Percentiles rank a stretch among this genome's conserved stretches.
Conservation (phyloP, 30 jellyfish, hydroid and myxozoan genomes). For the Aurelia aurita region DNA sequence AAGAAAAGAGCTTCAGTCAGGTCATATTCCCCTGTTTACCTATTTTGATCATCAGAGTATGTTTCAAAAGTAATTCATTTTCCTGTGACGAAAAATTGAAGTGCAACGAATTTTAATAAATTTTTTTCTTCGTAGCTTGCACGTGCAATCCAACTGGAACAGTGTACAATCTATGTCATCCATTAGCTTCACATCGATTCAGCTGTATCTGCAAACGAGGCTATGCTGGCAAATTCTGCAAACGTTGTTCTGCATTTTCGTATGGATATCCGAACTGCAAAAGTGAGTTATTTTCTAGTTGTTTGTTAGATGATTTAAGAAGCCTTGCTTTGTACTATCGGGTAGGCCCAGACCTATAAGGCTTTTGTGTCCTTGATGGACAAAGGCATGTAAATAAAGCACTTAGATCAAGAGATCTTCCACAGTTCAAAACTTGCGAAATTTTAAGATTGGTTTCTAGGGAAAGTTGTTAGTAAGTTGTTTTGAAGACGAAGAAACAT, state of each 20-base stretch:
- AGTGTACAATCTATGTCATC: slow-evolving; percentile 58
- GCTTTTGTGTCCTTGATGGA: no score
- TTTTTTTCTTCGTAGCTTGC: slow-evolving; percentile 42
- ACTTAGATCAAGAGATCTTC: no score
- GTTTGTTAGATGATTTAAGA: not conserved
- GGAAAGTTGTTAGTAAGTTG: no score
- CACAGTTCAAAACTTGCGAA: no score
- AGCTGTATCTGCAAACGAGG: slow-evolving; percentile 68
- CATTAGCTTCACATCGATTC: slow-evolving; percentile 37
- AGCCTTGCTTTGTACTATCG: not conserved
- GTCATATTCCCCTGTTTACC: no score
- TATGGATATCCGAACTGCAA: slow-evolving; percentile 61
- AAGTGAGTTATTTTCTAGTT: slow-evolving; percentile 13
- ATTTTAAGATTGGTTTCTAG: no score
- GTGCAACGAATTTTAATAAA: not conserved
- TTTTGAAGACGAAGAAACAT: no score
- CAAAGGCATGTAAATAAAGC: no score
- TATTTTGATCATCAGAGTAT: no score
- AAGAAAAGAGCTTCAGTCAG: no score
- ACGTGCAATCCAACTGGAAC: slow-evolving; percentile 58
- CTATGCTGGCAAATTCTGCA: slow-evolving; percentile 58
- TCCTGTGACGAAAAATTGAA: no score
- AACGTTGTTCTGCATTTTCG: slow-evolving; percentile 36
- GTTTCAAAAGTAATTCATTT: no score
- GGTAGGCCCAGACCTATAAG: not conserved